Conservation (phyloP, 2,888 invertebrate species). For the Elegia similella region DNA sequence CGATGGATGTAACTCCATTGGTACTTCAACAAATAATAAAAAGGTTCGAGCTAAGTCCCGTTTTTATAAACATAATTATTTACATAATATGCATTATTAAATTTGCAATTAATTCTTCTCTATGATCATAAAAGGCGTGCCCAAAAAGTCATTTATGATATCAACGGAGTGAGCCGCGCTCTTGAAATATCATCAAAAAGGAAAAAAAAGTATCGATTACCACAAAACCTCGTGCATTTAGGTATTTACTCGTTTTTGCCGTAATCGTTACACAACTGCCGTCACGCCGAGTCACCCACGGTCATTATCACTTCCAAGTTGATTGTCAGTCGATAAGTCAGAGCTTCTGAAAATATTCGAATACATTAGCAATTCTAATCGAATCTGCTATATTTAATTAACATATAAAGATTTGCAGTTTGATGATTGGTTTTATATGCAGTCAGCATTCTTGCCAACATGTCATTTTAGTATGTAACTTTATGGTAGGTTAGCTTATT, state of each 20-base stretch:
- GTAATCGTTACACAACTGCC: slow-evolving; percentile 36
- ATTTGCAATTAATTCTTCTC: too few relatives aligned
- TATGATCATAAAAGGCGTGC: too few relatives aligned
- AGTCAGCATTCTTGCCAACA: too few relatives aligned
- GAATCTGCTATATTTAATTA: background rate
- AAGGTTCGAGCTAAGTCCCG: too few relatives aligned
- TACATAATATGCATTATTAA: too few relatives aligned
- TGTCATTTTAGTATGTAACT: too few relatives aligned
- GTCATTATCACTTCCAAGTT: slow-evolving; percentile 51
- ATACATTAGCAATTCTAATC: background rate
- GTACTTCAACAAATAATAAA: too few relatives aligned
- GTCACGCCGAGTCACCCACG: slow-evolving; percentile 42
- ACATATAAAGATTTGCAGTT: background rate
- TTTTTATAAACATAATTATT: too few relatives aligned
- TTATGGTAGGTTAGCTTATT: too few relatives aligned
- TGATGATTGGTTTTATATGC: background rate
- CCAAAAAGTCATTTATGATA: too few relatives aligned
- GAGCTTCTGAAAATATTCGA: background rate
- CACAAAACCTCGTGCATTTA: background rate
- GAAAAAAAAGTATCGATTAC: background rate
- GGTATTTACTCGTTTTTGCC: slow-evolving; percentile 18
- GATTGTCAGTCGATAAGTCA: slow-evolving; percentile 3
- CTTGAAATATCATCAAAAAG: background rate
- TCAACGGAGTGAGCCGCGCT: background rate
- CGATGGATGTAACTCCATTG: too few relatives aligned